Percentiles rank a stretch among this genome's conserved stretches.
Evolutionary conservation across 2,888 invertebrate genomes (phyloP).

Genomic region (Aquatica leii): DNA sequence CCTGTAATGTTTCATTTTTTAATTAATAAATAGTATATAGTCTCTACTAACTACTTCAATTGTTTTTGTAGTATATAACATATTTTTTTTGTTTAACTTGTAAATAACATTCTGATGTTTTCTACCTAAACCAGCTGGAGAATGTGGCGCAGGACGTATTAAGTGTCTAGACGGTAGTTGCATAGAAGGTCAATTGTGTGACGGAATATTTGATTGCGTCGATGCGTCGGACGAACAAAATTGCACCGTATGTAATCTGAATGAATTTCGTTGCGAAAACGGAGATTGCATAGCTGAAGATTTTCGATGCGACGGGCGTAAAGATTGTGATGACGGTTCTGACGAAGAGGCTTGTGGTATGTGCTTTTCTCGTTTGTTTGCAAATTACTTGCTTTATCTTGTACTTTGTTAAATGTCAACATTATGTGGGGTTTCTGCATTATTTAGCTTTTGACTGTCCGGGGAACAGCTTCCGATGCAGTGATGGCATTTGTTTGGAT

Average conservation of each 20-base stretch:
- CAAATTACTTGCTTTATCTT: no score
- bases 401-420: constrained; percentile 14
- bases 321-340: constrained; percentile 69
- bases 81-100: constrained; percentile 1
- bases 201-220: constrained; percentile 66
- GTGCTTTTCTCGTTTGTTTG: constrained; percentile 34
- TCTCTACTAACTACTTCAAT: neutral
- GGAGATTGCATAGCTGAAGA: constrained; percentile 64
- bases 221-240: constrained; percentile 67
- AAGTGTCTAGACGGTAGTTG: constrained; percentile 53
- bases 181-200: constrained; percentile 61
- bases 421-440: constrained; percentile 11
- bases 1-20: neutral
- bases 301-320: constrained; percentile 68
- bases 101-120: constrained; percentile 13
- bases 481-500: constrained; percentile 35
- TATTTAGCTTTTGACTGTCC: constrained; percentile 44
- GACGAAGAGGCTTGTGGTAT: constrained; percentile 71
- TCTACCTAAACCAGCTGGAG: constrained; percentile 32
- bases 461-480: constrained; percentile 45
- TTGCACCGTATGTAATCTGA: constrained; percentile 57
- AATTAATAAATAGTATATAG: neutral
- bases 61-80: neutral
- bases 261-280: constrained; percentile 65
- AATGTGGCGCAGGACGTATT: constrained; percentile 25